phyloP scores from a whole-genome alignment of 2,888 invertebrate genomes.

The Drosophila yooni region DNA sequence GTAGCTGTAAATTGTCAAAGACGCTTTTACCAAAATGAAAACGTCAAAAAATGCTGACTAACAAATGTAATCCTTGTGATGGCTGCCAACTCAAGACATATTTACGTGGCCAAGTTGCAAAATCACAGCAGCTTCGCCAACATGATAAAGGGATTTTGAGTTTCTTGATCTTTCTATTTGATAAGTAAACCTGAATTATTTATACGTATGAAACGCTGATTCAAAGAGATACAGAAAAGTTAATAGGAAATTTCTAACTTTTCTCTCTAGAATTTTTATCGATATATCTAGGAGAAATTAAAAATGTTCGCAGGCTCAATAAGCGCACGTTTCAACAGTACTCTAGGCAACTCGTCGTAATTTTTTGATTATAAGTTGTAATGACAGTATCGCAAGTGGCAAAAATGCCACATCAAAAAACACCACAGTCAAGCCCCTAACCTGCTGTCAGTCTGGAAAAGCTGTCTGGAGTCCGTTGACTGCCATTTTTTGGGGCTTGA shows the following conservation, averaged over 20 bases:
- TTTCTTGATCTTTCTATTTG: not conserved
- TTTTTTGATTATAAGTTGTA: constrained; percentile 14
- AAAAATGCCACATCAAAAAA: constrained; percentile 7
- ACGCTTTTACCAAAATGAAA: constrained; percentile 32
- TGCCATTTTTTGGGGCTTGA: constrained; percentile 9
- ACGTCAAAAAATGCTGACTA: constrained; percentile 30
- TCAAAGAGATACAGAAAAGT: not conserved
- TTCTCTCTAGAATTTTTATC: not conserved
- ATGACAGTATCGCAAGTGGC: constrained; percentile 33
- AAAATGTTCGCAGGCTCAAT: no score
- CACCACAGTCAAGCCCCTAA: constrained; percentile 1
- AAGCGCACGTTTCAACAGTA: constrained; percentile 1
- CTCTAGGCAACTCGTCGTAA: not conserved
- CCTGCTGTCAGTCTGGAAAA: not conserved
- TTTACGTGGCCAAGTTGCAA: constrained; percentile 6
- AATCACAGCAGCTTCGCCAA: not conserved
- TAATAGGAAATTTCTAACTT: not conserved
- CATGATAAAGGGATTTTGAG: constrained; percentile 19
- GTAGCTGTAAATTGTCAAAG: constrained; percentile 51
- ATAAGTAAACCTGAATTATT: not conserved
- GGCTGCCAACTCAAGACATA: constrained; percentile 9
- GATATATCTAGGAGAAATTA: not conserved
- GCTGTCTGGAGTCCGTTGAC: constrained; percentile 8
- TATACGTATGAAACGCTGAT: not conserved
- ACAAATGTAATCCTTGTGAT: constrained; percentile 6